Conservation (phyloP, 2,797 vertebrate species). For the Gymnodraco acuticeps region DNA sequence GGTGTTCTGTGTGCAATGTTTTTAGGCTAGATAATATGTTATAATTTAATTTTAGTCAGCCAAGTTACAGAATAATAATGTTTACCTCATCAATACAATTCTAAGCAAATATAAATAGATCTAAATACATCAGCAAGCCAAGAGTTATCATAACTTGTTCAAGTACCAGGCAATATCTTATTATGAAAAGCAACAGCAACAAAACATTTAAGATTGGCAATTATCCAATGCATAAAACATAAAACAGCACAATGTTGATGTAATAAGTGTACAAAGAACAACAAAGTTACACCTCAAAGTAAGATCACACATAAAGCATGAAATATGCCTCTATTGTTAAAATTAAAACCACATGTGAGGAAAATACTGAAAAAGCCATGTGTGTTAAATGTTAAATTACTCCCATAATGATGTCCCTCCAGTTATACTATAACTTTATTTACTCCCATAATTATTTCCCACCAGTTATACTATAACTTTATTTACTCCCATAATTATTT, state of each 20-base stretch:
- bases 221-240: neutral
- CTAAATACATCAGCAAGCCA: neutral
- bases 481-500: too few relatives aligned
- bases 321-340: neutral
- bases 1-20: neutral
- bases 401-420: too few relatives aligned
- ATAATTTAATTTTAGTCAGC: neutral
- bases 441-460: too few relatives aligned
- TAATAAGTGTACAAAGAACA: neutral
- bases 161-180: neutral
- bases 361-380: neutral
- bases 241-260: neutral
- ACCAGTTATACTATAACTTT: too few relatives aligned
- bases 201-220: neutral
- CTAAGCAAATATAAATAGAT: neutral
- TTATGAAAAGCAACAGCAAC: conserved; percentile 1
- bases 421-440: too few relatives aligned
- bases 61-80: neutral
- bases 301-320: neutral
- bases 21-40: neutral
- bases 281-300: neutral
- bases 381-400: too few relatives aligned
- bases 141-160: neutral
- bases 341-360: neutral
- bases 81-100: neutral